These are phyloP conservation scores for Palloptera scutellata DNA, from an alignment of 2,888 invertebrate species.

Conservation along the genomic window DNA sequence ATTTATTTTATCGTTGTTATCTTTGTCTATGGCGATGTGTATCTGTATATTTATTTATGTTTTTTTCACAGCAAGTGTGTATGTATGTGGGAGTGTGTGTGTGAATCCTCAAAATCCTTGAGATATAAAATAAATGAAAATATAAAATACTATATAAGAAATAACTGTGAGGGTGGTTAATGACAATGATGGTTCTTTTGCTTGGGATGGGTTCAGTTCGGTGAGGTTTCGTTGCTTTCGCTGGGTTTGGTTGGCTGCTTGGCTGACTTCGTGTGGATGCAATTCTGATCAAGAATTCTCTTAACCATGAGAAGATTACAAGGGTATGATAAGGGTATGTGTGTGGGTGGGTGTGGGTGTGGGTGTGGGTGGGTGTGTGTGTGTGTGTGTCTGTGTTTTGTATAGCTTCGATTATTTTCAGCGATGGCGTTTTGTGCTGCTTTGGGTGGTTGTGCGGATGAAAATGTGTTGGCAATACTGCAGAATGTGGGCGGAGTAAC, in stretches of 20 bases:
- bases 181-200: conserved; percentile 21
- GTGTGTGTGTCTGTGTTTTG: conserved; percentile 5
- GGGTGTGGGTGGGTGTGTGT: conserved; percentile 16
- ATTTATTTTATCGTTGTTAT: conserved; percentile 61
- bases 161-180: conserved; percentile 11
- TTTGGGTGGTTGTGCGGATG: conserved; percentile 16
- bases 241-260: conserved; percentile 25
- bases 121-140: conserved; percentile 1
- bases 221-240: conserved; percentile 42
- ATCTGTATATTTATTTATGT: conserved; percentile 27
- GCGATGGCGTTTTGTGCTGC: conserved; percentile 1
- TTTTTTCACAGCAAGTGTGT: conserved; percentile 11
- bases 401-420: conserved; percentile 11
- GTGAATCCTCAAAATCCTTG: too few species aligned
- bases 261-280: conserved; percentile 18
- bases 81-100: conserved; percentile 9
- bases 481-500: conserved; percentile 63
- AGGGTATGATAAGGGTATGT: conserved; percentile 12
- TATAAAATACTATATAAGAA: conserved; percentile 4
- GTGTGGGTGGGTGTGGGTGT: conserved; percentile 15
- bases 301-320: conserved; percentile 22
- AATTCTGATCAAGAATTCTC: conserved; percentile 29
- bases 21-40: conserved; percentile 56
- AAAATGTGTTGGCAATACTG: conserved; percentile 26
- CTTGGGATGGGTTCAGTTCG: conserved; percentile 47